Evolutionary conservation across 2,888 invertebrate genomes (phyloP), one percentile per base, ranked within the genome.

Genomic region (Drosophila nr. perissopoda): DNA sequence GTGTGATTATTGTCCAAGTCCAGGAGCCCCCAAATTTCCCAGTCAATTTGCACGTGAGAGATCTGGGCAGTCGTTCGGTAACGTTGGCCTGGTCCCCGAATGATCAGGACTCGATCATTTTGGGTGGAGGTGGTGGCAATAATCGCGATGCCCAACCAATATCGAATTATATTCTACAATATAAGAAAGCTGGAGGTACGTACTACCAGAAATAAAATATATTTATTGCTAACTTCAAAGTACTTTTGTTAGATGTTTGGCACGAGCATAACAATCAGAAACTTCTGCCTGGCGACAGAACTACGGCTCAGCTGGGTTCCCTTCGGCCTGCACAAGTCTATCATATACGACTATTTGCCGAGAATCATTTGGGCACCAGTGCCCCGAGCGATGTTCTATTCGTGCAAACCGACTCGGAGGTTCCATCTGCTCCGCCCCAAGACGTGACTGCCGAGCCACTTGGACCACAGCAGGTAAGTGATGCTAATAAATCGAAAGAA

Each of bases 361-460:
- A 95, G 91, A 95, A 95, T 92, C 94, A 94, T 86, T 93, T 95
- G 72, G 95, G 95, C 25, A 94, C 94, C 58, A 95, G 95, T 89
- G 94, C 94, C 13, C 94, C 95, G 6, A 95, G 95, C 84, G 94
- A 94, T 89, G 94, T 94, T 79, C 92, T 94, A 71, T 93, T 94
- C 81, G 94, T 94, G 2, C 94, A 94, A 89, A 94, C 94, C 0
- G 94, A 94, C 56, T 93, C 94, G 0, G 94, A 94, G 94, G 95
- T 95, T 0, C 97, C 97, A 0, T 95, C 96, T 21, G 96, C 96
- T 48, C 95, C 96, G 0, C 96, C 96, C 0, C 94, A 94, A 31
- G 95, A 95, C 84, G 95, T 97, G 29, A 94, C 94, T 57, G 95
- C 95, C 21, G 95, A 95, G 40, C 94, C 96, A 0, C 94, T 95